Base-by-base conservation (phyloP, 2,888 invertebrate genomes). In the Drosophila basisetae region DNA sequence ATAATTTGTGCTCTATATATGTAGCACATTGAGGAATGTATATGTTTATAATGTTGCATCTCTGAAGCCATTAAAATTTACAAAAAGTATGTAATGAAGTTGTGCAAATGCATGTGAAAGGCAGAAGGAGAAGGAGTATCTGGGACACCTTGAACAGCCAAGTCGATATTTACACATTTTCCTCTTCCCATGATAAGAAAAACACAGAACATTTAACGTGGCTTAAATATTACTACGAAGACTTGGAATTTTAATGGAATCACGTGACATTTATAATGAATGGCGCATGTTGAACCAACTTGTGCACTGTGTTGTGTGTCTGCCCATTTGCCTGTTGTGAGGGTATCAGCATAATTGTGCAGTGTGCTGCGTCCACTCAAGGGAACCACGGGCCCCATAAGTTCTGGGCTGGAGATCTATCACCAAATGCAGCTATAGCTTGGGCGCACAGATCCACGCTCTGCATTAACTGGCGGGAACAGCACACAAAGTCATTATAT, bases 341-440 rank as follows among this genome's bases (percentile, higher is more conserved):
- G 0, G 37, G 25, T 1, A 9, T 31, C 10, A 11, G 11, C 5
- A 6, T 4, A 7, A 6, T n/a, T 3, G n/a, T 18, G n/a, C n/a
- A n/a, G n/a, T n/a, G 5, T 9, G 28, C 2, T 13, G 7, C 22
- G 4, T n/a, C 68, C 4, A 22, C 2, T 10, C 9, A 18, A 37
- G 2, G 68, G 25, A 0, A 25, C 4, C 43, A 11, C 3, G 25
- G 1, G 30, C 37, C 37, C 5, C 43, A 30, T 30, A 25, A 41
- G 41, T n/a, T 11, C 10, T 13, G 22, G 43, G 7, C 7, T 28
- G 31, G 6, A 10, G 22, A 47, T 22, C 22, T 13, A 13, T 47
- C 61, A 78, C 78, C 60, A 78, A 58, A 28, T 43, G 43, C 54
- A 74, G 37, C 74, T 72, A 47, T 16, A 9, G 39, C 59, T 60